phyloP scores from a whole-genome alignment of 1,140 invertebrate genomes.

The Tenebrio molitor region DNA sequence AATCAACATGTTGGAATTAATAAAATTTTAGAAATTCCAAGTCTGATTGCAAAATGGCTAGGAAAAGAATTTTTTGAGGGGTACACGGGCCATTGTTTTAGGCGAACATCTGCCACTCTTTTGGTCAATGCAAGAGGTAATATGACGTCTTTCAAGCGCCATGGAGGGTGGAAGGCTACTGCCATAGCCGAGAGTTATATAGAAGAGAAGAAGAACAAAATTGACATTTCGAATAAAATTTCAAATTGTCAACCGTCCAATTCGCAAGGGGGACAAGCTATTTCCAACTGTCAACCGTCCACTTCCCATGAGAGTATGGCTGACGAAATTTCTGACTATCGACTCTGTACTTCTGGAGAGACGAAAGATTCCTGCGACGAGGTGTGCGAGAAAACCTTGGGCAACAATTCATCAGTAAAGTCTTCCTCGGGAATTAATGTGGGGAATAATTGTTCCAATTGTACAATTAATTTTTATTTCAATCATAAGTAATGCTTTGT shows the following conservation, averaged over 20 bases:
- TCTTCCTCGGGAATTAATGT: too few species aligned
- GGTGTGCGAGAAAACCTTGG: too few species aligned
- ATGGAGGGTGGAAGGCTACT: neutral
- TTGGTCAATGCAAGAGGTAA: neutral
- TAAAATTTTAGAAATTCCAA: conserved; percentile 9
- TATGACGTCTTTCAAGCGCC: neutral
- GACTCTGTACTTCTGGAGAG: too few species aligned
- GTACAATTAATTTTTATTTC: too few species aligned
- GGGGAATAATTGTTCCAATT: too few species aligned
- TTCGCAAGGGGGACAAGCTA: too few species aligned
- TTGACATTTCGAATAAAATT: conserved; percentile 7
- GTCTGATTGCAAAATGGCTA: conserved; percentile 6
- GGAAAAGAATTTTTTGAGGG: neutral
- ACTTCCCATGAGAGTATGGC: too few species aligned
- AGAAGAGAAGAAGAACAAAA: neutral
- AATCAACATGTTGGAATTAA: conserved; percentile 33
- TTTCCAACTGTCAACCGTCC: too few species aligned
- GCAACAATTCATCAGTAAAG: too few species aligned
- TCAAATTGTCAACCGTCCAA: neutral
- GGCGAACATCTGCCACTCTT: conserved; percentile 4
- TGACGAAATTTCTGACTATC: too few species aligned
- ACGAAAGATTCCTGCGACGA: too few species aligned
- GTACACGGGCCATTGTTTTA: conserved; percentile 12
- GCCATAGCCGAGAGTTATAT: neutral
- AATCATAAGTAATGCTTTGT: too few species aligned